A percentile compares a stretch with the other conserved stretches of the same genome.
phyloP scores from a whole-genome alignment of 2,888 invertebrate species.

The Agriopis marginaria region DNA sequence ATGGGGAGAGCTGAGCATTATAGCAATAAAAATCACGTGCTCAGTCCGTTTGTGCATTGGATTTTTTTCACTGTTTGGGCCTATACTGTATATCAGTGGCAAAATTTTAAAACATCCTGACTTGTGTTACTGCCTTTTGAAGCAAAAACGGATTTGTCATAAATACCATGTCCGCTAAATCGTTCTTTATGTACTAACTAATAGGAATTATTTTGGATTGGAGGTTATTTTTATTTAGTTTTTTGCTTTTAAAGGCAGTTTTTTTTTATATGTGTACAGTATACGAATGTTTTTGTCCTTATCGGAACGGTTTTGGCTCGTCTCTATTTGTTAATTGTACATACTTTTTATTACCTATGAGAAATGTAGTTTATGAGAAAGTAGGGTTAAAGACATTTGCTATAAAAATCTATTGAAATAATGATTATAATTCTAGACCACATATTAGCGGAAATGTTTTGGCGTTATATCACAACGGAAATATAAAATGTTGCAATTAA shows the following conservation, averaged over 20 bases:
- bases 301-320: constrained; percentile 58
- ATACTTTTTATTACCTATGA: constrained; percentile 3
- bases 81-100: constrained; percentile 24
- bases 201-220: neutral
- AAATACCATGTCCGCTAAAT: neutral
- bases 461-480: constrained; percentile 8
- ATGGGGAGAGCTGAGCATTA: constrained; percentile 33
- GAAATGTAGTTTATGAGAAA: constrained; percentile 5
- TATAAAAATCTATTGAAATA: constrained; percentile 6
- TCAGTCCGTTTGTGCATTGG: constrained; percentile 30
- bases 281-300: constrained; percentile 33
- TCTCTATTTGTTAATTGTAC: constrained; percentile 29
- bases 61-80: constrained; percentile 21
- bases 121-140: neutral
- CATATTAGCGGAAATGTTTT: constrained; percentile 6
- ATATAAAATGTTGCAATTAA: constrained; percentile 2
- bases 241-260: neutral
- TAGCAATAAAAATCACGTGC: constrained; percentile 33
- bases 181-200: neutral
- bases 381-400: constrained; percentile 10
- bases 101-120: neutral
- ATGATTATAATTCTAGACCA: constrained; percentile 2
- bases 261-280: constrained; percentile 20
- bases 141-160: neutral
- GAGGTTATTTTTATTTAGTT: neutral